phyloP scores from a whole-genome alignment of 1,140 invertebrate species.

The Diabrotica virgifera region DNA sequence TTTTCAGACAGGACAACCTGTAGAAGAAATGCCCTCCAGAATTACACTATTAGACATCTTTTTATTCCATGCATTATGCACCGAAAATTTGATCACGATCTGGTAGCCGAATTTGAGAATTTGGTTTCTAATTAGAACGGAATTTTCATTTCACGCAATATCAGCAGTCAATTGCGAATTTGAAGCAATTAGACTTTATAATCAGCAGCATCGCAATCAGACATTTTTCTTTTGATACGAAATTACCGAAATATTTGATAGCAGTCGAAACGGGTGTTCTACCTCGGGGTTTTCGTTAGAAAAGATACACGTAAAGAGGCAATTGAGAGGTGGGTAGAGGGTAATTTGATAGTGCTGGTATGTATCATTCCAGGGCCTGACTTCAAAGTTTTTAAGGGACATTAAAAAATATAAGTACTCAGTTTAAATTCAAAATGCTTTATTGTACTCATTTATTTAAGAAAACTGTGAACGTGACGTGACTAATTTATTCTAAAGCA shows the following conservation, averaged over 20 bases:
- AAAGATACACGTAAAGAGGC: not conserved
- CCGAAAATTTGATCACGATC: not conserved
- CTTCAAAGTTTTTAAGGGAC: too few relatives aligned
- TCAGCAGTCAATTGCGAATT: constrained; percentile 2
- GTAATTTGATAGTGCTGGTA: not conserved
- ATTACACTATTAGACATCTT: not conserved
- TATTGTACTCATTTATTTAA: too few relatives aligned
- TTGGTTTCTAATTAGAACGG: not conserved
- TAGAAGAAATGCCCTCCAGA: not conserved
- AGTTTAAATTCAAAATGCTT: too few relatives aligned
- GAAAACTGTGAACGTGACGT: too few relatives aligned
- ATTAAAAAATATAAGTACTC: too few relatives aligned
- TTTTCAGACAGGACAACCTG: not conserved
- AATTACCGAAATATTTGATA: constrained; percentile 3
- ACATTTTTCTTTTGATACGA: not conserved
- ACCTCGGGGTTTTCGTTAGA: not conserved
- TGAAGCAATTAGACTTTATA: not conserved
- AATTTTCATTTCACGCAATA: constrained; percentile 1
- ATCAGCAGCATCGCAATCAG: not conserved
- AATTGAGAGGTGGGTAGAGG: not conserved
- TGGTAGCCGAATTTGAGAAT: not conserved
- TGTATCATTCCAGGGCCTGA: not conserved
- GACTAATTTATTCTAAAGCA: too few relatives aligned
- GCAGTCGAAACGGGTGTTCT: not conserved
- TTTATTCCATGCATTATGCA: not conserved